phyloP scores from a whole-genome alignment of 2,113 vertebrate species.

The Sinocyclocheilus rhinocerous region DNA sequence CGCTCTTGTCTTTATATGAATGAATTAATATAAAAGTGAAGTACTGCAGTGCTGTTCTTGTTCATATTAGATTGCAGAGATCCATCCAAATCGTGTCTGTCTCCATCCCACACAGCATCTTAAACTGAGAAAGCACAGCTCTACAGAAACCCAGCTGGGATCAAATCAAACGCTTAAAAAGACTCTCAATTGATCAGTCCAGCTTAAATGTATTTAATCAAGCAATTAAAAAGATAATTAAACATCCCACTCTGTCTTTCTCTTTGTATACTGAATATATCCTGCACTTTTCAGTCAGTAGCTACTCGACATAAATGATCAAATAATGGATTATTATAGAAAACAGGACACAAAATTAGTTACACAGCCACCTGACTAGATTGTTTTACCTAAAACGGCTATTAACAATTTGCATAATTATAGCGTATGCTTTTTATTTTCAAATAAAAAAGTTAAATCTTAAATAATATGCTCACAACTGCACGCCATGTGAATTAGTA shows the following conservation, averaged over 20 bases:
- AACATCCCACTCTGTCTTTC: not conserved
- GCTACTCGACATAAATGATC: not conserved
- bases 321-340: not conserved
- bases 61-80: not conserved
- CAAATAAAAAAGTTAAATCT: not conserved
- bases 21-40: not conserved
- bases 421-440: not conserved
- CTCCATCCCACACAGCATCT: constrained; percentile 10
- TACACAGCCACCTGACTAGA: not conserved
- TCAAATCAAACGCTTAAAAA: not conserved
- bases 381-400: not conserved
- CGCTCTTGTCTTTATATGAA: not conserved
- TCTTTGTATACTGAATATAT: not conserved
- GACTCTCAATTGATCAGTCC: not conserved
- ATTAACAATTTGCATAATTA: not conserved
- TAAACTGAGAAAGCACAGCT: not conserved
- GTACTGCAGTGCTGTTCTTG: not conserved
- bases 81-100: constrained; percentile 15
- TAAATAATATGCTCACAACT: not conserved
- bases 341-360: not conserved
- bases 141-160: not conserved
- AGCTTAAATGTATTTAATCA: not conserved
- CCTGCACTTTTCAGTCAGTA: too few species aligned
- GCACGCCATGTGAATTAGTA: not conserved
- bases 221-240: not conserved